Conservation (phyloP, 2,888 invertebrate species). For the Dasypolia templi region DNA sequence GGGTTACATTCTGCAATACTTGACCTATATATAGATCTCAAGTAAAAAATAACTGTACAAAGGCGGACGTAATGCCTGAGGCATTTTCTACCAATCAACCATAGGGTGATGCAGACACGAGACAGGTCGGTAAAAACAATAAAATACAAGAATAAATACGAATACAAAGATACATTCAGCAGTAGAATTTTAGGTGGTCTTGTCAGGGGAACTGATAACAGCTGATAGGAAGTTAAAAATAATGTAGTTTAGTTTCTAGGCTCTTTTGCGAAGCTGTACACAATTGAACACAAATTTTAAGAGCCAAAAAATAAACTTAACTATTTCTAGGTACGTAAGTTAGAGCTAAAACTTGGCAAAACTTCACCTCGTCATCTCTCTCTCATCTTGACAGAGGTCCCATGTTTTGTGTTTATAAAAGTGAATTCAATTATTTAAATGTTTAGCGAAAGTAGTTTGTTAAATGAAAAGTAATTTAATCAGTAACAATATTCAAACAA, state of each 20-base stretch:
- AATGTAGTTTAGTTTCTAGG: background rate
- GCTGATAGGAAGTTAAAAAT: background rate
- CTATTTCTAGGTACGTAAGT: slow-evolving; percentile 11
- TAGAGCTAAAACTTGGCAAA: slow-evolving; percentile 27
- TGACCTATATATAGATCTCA: background rate
- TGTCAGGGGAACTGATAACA: background rate
- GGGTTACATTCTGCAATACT: background rate
- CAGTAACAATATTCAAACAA: too few species aligned
- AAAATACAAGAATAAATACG: background rate
- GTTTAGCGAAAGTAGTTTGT: slow-evolving; percentile 25
- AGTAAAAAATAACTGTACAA: background rate
- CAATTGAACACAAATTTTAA: slow-evolving; percentile 18
- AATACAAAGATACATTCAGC: too few species aligned
- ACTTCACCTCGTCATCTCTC: too few species aligned
- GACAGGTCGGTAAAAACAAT: background rate
- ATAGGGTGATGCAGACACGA: background rate
- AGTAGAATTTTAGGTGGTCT: background rate
- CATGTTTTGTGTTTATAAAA: slow-evolving; percentile 36
- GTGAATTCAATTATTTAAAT: slow-evolving; percentile 33
- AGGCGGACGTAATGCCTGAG: background rate
- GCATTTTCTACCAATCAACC: background rate
- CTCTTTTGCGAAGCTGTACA: slow-evolving; percentile 9
- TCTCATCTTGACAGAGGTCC: slow-evolving; percentile 34
- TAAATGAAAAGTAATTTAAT: slow-evolving; percentile 10
- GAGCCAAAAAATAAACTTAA: slow-evolving; percentile 14